Evolutionary conservation across 2,113 vertebrate species (phyloP).

Genomic region (mouse (Mus musculus)): GRCm39 chr4:118562501-118563000

Average conservation of each 20-base stretch:
- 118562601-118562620: neutral
- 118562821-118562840: rapidly evolving
- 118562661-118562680: neutral
- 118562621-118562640: neutral
- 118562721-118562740: neutral
- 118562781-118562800: neutral
- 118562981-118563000: neutral
- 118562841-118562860: neutral
- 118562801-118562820: neutral
- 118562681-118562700: neutral
- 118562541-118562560: neutral
- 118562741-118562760: neutral
- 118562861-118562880: neutral
- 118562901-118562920: neutral
- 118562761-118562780: neutral
- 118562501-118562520: neutral
- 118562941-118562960: neutral
- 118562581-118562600: neutral
- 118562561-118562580: neutral
- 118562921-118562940: neutral
- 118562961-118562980: neutral
- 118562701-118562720: neutral
- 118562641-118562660: neutral
- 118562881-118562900: neutral
- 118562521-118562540: neutral